phyloP scores from a whole-genome alignment of 2,113 vertebrate species.

The Talpa occidentalis region DNA sequence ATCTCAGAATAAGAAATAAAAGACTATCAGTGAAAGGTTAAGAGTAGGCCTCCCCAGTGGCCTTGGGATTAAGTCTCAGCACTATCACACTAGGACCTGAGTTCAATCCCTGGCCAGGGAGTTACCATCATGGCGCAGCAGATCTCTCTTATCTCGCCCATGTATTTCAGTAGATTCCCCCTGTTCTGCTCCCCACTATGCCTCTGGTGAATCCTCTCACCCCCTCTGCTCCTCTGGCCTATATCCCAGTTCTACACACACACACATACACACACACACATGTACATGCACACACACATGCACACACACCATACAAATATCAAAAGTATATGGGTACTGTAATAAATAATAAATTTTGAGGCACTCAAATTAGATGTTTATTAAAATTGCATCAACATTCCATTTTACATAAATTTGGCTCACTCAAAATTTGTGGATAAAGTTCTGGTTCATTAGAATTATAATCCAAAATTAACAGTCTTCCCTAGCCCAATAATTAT shows the following conservation, averaged over 20 bases:
- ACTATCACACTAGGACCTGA: too few relatives aligned
- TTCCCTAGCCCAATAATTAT: not conserved
- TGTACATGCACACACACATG: too few relatives aligned
- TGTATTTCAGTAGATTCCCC: too few relatives aligned
- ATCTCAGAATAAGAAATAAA: not conserved
- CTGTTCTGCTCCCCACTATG: too few relatives aligned
- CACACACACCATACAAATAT: not conserved
- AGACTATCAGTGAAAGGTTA: not conserved
- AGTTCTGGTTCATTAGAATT: not conserved
- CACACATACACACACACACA: too few relatives aligned
- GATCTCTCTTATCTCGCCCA: too few relatives aligned
- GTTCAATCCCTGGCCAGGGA: too few relatives aligned
- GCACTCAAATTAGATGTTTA: slow-evolving; percentile 72
- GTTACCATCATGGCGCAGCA: too few relatives aligned
- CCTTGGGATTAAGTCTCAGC: too few relatives aligned
- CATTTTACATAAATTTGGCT: not conserved
- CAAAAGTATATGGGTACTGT: slow-evolving; percentile 72
- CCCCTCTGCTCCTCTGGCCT: too few relatives aligned
- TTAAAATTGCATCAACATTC: slow-evolving; percentile 70
- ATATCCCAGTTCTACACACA: too few relatives aligned
- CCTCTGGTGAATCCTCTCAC: too few relatives aligned
- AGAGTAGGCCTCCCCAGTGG: not conserved
- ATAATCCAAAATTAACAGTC: not conserved
- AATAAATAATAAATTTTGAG: slow-evolving; percentile 75
- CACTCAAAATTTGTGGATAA: not conserved